phyloP scores from a whole-genome alignment of 2,888 invertebrate genomes.

The Corbicula japonica region DNA sequence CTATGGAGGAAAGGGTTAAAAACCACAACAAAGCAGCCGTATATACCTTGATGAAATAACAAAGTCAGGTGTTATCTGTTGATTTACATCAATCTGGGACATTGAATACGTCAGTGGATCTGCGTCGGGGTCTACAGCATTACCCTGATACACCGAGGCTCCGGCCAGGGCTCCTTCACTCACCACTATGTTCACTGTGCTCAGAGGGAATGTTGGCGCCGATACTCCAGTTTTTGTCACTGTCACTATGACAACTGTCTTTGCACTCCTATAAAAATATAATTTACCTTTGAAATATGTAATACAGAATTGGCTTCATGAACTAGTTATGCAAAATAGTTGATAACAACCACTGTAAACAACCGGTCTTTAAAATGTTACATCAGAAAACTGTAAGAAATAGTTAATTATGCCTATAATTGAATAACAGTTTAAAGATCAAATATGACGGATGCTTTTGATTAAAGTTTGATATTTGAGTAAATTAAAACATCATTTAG shows the following conservation, averaged over 20 bases:
- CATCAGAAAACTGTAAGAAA: too few species aligned
- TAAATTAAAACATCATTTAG: too few species aligned
- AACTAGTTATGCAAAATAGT: too few species aligned
- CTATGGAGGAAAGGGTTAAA: too few species aligned
- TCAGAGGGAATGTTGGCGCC: slow-evolving; percentile 74
- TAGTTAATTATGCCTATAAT: too few species aligned
- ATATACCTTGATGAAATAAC: slow-evolving; percentile 53
- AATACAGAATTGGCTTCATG: too few species aligned
- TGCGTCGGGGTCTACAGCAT: slow-evolving; percentile 69
- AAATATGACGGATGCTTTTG: too few species aligned
- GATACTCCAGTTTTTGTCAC: slow-evolving; percentile 67
- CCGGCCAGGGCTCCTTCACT: slow-evolving; percentile 79
- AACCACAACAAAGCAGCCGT: too few species aligned
- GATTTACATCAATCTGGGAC: slow-evolving; percentile 23
- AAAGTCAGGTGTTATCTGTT: slow-evolving; percentile 55
- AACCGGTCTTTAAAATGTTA: too few species aligned
- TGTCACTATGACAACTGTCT: slow-evolving; percentile 69
- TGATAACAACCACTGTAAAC: too few species aligned
- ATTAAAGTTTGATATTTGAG: too few species aligned
- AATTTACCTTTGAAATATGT: neutral
- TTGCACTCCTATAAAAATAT: slow-evolving; percentile 49
- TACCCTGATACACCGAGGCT: slow-evolving; percentile 69
- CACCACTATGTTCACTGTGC: slow-evolving; percentile 73
- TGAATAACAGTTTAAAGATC: too few species aligned
- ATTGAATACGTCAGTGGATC: slow-evolving; percentile 60